Percentiles rank a stretch among this genome's conserved stretches.
phyloP scores from a whole-genome alignment of 2,113 vertebrate species.

The Erinaceus europaeus region DNA sequence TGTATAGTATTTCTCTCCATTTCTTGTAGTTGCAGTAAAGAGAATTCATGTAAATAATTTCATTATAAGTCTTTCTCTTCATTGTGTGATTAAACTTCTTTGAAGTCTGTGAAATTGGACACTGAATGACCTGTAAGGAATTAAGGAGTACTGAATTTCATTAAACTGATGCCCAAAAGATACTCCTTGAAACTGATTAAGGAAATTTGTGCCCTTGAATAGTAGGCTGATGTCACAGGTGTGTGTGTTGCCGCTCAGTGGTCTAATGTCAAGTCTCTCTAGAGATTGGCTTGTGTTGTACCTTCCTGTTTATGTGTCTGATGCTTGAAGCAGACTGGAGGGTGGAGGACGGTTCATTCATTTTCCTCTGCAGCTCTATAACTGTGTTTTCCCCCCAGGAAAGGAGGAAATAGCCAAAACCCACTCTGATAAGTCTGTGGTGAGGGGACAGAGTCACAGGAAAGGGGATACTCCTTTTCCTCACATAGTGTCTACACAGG shows the following conservation, averaged over 20 bases:
- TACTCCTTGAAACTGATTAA: conserved; percentile 43
- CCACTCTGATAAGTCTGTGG: neutral
- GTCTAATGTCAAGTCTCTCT: conserved; percentile 38
- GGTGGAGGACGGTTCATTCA: neutral
- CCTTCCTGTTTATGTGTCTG: neutral
- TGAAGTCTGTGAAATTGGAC: conserved; percentile 45
- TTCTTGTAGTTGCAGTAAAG: neutral
- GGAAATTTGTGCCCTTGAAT: conserved; percentile 14
- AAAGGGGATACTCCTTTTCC: neutral
- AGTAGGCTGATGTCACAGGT: conserved; percentile 22
- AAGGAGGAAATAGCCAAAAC: neutral
- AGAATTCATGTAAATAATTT: conserved; percentile 28
- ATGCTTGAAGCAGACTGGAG: neutral
- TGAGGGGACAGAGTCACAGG: neutral
- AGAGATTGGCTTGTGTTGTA: neutral
- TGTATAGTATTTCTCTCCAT: neutral
- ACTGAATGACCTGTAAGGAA: conserved; percentile 56
- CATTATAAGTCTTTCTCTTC: conserved; percentile 30
- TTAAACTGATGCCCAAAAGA: conserved; percentile 35
- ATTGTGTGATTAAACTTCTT: conserved; percentile 49
- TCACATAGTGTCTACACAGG: neutral
- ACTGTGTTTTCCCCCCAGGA: neutral
- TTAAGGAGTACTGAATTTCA: conserved; percentile 54
- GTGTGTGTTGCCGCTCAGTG: conserved; percentile 19
- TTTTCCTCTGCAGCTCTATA: too few relatives aligned